A percentile compares a stretch with the other conserved stretches of the same genome.
Conservation (phyloP, 2,113 vertebrate genomes). For the Pagrus major region DNA sequence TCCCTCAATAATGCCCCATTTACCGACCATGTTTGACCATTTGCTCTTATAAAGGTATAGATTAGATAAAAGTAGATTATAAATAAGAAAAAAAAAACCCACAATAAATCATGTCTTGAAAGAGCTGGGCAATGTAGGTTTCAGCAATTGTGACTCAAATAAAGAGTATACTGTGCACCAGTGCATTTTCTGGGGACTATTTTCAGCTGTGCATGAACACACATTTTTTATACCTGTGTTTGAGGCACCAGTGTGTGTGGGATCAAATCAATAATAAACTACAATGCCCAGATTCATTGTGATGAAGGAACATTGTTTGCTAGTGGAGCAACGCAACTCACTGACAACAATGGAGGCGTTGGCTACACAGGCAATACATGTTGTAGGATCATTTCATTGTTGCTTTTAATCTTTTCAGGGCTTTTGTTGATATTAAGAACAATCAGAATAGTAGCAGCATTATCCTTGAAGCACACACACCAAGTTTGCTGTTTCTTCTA, state of each 20-base stretch:
- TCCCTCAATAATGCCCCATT: not conserved
- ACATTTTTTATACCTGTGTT: not conserved
- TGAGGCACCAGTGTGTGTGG: not conserved
- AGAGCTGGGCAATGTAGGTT: not conserved
- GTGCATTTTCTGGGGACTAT: not conserved
- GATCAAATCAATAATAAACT: not conserved
- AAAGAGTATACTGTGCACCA: not conserved
- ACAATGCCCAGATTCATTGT: too few species aligned
- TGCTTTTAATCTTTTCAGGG: not conserved
- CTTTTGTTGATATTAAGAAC: not conserved
- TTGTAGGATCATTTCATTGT: not conserved
- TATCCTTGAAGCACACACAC: not conserved
- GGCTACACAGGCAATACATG: not conserved
- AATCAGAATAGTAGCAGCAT: not conserved
- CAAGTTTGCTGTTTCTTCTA: not conserved
- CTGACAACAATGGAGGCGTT: not conserved
- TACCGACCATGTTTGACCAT: not conserved
- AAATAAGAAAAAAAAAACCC: not conserved
- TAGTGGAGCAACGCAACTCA: not conserved
- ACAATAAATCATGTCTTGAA: not conserved
- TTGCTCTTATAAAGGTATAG: too few species aligned
- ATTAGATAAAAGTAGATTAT: too few species aligned
- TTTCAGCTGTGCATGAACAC: not conserved
- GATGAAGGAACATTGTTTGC: not conserved
- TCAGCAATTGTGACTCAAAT: not conserved